Base-by-base conservation (phyloP, 2,797 vertebrate genomes). In the Tamandua tetradactyla region DNA sequence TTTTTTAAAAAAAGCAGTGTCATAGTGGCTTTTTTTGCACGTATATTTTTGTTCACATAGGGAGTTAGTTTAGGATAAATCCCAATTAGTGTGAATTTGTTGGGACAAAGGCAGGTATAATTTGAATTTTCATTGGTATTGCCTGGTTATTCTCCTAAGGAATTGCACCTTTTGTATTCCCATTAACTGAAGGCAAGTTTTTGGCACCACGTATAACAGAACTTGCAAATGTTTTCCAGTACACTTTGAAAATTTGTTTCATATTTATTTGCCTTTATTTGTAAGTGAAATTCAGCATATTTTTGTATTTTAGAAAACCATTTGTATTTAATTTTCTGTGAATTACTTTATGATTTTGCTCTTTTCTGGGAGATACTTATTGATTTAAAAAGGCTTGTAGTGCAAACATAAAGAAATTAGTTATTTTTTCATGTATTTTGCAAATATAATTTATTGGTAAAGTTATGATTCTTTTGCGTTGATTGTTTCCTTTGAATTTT, bases 191-290 rank as follows among this genome's bases (percentile, higher is more conserved):
- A 83, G 71, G 64, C 66, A 30, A 14, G 7, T 72, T 87, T 94
- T 44, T 90, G 47, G 47, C 7, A 15, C 47, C 66, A 35, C 5
- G 2, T 83, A 23, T 49, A 52, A 68, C 4, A 68, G 75, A 93
- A 74, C 30, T 82, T 93, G 83, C 35, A 62, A 87, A 27, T 79
- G 42, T 72, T 92, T 83, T 14, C 37, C 69, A 78, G 0, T 47
- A 11, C 47, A 40, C 81, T n/a, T n/a, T 91, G 42, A 83, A 83
- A 86, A 90, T 52, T 82, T 35, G 3, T 71, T 27, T 72, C 18
- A 72, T 85, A 74, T 87, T 52, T 44, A 87, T 68, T 92, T 81
- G 64, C 25, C 22, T 71, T 74, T 89, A 72, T 85, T 80, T 90
- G 80, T 61, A 91, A 81, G 35, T 68, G 55, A 94, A 72, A 62